Evolutionary conservation across 2,113 vertebrate species (phyloP).

Genomic region (Noturus placidus): DNA sequence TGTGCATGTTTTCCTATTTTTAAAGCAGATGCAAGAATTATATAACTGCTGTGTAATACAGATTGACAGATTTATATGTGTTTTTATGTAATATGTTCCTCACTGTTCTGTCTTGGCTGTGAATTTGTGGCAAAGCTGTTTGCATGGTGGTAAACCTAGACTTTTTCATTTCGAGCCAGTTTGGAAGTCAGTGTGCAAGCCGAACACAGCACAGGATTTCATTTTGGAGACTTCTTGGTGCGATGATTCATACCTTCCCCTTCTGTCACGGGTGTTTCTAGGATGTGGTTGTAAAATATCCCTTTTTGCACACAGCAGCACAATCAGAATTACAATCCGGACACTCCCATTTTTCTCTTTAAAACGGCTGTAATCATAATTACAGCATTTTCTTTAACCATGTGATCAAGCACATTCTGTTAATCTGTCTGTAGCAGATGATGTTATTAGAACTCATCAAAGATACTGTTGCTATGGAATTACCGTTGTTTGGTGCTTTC

Average conservation of each 20-base stretch:
- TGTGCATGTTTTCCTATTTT: not conserved
- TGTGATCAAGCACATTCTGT: not conserved
- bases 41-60: not conserved
- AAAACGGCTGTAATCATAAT: not conserved
- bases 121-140: not conserved
- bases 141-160: not conserved
- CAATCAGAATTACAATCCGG: not conserved
- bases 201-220: slow-evolving; percentile 41
- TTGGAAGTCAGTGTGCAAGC: slow-evolving; percentile 12
- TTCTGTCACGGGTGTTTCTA: slow-evolving; percentile 60
- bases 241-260: slow-evolving; percentile 71
- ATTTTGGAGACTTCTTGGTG: slow-evolving; percentile 55
- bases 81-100: not conserved
- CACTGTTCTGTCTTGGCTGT: not conserved
- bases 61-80: not conserved
- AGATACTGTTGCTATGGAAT: not conserved
- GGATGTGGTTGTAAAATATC: slow-evolving; percentile 59
- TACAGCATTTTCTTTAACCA: not conserved
- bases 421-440: not conserved
- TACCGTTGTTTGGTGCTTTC: not conserved
- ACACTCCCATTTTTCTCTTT: not conserved
- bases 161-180: not conserved
- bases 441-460: not conserved
- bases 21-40: not conserved
- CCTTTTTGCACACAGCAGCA: slow-evolving; percentile 3